Evolutionary conservation across 2,888 invertebrate genomes (phyloP).

Genomic region (Chrysolina americana): DNA sequence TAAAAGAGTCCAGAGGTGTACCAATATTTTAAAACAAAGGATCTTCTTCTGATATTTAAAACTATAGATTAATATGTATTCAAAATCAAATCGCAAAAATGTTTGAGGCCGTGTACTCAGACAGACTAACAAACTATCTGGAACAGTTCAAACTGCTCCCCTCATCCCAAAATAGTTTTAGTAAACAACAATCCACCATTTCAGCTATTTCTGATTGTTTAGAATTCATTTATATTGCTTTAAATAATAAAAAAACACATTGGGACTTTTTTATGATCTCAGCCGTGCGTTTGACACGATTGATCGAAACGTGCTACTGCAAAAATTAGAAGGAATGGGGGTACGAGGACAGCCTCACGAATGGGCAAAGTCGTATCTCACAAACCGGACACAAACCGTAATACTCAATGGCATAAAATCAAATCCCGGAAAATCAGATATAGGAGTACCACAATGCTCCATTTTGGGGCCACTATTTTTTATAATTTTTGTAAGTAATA

Average conservation of each 20-base stretch:
- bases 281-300: constrained; percentile 16
- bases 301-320: constrained; percentile 19
- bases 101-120: constrained; percentile 13
- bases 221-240: constrained; percentile 14
- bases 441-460: too few species aligned
- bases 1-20: too few species aligned
- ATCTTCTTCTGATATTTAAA: too few species aligned
- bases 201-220: constrained; percentile 9
- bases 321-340: constrained; percentile 20
- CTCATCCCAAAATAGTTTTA: constrained; percentile 2
- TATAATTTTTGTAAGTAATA: constrained; percentile 21
- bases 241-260: constrained; percentile 24
- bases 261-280: constrained; percentile 28
- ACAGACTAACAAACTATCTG: constrained; percentile 21
- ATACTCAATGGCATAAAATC: constrained; percentile 13
- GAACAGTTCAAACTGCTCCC: too few species aligned
- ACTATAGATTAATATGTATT: too few species aligned
- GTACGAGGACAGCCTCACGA: constrained; percentile 26
- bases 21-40: too few species aligned
- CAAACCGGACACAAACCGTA: constrained; percentile 5
- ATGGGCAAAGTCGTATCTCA: constrained; percentile 18
- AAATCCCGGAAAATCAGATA: constrained; percentile 17
- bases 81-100: constrained; percentile 16
- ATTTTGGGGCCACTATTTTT: too few species aligned
- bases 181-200: constrained; percentile 2